These are phyloP conservation scores for Aphaenogaster rudis DNA, from an alignment of 1,140 invertebrate genomes.

Conservation along the genomic window DNA sequence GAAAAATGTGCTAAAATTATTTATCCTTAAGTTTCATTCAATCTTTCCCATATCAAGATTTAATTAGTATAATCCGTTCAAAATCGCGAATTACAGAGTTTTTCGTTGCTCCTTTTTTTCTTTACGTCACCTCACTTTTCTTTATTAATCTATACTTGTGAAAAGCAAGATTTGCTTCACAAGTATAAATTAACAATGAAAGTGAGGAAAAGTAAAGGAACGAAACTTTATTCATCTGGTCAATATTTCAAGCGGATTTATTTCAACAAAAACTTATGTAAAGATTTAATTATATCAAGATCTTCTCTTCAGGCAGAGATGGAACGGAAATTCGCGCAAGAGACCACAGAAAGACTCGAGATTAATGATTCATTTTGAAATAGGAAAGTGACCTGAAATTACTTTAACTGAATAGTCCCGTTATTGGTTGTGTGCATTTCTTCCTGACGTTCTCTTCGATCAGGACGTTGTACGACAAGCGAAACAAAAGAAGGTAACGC, in stretches of 20 bases:
- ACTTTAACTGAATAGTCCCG: not conserved
- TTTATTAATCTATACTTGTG: not conserved
- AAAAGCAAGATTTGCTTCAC: not conserved
- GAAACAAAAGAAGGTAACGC: not conserved
- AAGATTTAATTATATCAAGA: not conserved
- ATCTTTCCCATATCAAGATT: not conserved
- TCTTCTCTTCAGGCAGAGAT: not conserved
- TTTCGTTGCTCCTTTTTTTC: not conserved
- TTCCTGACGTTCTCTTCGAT: not conserved
- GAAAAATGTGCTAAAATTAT: not conserved
- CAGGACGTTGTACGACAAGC: too few relatives aligned
- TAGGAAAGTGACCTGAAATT: not conserved
- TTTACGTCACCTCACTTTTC: not conserved
- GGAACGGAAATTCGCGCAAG: not conserved
- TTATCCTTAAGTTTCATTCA: not conserved
- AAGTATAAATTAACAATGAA: not conserved
- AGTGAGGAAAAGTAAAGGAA: not conserved
- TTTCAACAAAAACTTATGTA: conserved; percentile 3
- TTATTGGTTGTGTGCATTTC: not conserved
- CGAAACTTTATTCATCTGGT: not conserved
- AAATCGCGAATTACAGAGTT: conserved; percentile 1
- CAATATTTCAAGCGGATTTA: not conserved
- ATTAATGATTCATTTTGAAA: not conserved
- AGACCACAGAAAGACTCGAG: not conserved
- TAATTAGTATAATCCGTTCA: not conserved